Conservation (phyloP, 2,797 vertebrate genomes). For the Helostoma temminkii region DNA sequence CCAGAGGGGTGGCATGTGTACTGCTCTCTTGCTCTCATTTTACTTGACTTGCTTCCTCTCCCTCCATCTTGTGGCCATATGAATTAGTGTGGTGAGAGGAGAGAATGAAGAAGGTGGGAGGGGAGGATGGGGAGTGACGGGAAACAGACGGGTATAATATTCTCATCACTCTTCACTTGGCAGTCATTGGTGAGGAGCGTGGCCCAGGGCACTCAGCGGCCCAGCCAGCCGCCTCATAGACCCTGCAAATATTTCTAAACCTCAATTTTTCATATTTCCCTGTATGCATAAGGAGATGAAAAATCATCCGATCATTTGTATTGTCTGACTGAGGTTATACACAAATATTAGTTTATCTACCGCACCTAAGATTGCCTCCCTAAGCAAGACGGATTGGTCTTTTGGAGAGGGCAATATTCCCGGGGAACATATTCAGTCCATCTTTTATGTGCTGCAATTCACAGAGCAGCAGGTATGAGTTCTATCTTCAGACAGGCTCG, state of each 20-base stretch:
- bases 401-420: slow-evolving; percentile 97
- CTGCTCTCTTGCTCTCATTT: slow-evolving; percentile 74
- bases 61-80: slow-evolving; percentile 92
- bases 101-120: slow-evolving; percentile 81
- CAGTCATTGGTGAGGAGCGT: slow-evolving; percentile 86
- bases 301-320: slow-evolving; percentile 98
- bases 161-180: slow-evolving; percentile 98
- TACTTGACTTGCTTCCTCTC: slow-evolving; percentile 77
- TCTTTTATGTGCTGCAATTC: slow-evolving; percentile 92
- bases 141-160: slow-evolving; percentile 97
- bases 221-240: slow-evolving; percentile 91
- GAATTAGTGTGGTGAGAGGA: slow-evolving; percentile 90
- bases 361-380: slow-evolving; percentile 94
- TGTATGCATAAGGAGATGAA: slow-evolving; percentile 99
- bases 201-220: slow-evolving; percentile 96
- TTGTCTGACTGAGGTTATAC: slow-evolving; percentile 99
- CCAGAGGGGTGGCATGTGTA: slow-evolving; percentile 40
- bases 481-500: slow-evolving; percentile 80
- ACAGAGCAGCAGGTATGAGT: slow-evolving; percentile 85
- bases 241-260: slow-evolving; percentile 96
- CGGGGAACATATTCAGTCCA: slow-evolving; percentile 92
- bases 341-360: slow-evolving; percentile 99
- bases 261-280: slow-evolving; percentile 99
- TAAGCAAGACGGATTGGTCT: slow-evolving; percentile 97
- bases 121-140: slow-evolving; percentile 87